These are phyloP conservation scores for Nematostella vectensis DNA, from an alignment of 92 coral and sea anemone genomes.

Conservation along the genomic window DNA sequence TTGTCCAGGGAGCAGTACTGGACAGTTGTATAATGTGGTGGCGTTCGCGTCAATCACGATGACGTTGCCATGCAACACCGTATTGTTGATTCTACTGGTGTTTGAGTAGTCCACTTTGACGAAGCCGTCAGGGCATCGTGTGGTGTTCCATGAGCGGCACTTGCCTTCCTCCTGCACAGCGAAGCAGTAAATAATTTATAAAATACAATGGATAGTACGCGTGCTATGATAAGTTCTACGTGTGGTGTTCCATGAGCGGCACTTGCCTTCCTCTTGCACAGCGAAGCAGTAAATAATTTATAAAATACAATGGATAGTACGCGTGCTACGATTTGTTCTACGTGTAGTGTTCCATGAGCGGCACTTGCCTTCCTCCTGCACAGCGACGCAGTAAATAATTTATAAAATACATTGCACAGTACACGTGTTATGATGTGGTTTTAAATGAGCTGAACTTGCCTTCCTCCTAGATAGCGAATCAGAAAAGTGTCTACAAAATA, in stretches of 20 bases:
- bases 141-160: conserved; percentile 62
- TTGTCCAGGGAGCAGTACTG: conserved; percentile 33
- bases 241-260: conserved; percentile 60
- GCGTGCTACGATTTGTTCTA: neutral
- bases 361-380: conserved; percentile 34
- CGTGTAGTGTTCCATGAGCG: conserved; percentile 61
- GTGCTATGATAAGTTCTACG: conserved; percentile 11
- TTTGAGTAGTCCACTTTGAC: conserved; percentile 43
- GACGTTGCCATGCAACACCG: conserved; percentile 25
- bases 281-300: neutral
- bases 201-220: too few species aligned
- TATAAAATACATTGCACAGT: too few species aligned
- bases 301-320: too few species aligned
- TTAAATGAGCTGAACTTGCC: conserved; percentile 60
- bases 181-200: neutral
- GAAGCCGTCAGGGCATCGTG: conserved; percentile 58
- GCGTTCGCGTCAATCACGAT: conserved; percentile 43
- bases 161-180: conserved; percentile 18
- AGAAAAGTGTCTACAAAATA: neutral
- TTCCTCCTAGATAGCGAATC: conserved; percentile 3
- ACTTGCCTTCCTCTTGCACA: conserved; percentile 24
- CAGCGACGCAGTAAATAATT: neutral
- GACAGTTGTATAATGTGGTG: conserved; percentile 48
- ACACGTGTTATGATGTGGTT: conserved; percentile 10
- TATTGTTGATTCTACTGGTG: conserved; percentile 35